Evolutionary conservation across 2,888 invertebrate genomes (phyloP).

Genomic region (Agrilus cyanescens): DNA sequence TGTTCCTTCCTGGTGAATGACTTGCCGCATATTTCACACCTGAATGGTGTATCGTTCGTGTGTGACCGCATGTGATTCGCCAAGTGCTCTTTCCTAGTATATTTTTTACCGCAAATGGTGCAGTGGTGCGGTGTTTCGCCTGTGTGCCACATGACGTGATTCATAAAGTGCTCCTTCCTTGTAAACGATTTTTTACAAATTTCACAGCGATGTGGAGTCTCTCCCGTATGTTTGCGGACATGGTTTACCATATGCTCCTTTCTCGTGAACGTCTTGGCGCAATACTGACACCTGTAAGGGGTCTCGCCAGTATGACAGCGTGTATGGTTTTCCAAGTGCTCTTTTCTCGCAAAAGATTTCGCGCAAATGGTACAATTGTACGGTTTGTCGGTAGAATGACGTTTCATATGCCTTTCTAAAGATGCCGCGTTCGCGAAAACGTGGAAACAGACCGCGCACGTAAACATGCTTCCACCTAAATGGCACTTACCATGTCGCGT

Average conservation of each 20-base stretch:
- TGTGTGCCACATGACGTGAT: slow-evolving; percentile 71
- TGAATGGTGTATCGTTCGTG: slow-evolving; percentile 70
- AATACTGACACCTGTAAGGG: slow-evolving; percentile 64
- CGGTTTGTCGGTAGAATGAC: slow-evolving; percentile 73
- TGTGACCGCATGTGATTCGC: slow-evolving; percentile 81
- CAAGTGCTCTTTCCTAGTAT: slow-evolving; percentile 79
- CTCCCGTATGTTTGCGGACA: slow-evolving; percentile 60
- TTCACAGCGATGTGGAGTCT: slow-evolving; percentile 65
- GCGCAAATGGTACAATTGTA: slow-evolving; percentile 77
- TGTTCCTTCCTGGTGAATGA: slow-evolving; percentile 82
- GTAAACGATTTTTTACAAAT: slow-evolving; percentile 71
- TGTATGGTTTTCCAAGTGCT: slow-evolving; percentile 76
- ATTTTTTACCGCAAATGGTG: slow-evolving; percentile 78
- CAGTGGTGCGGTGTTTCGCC: slow-evolving; percentile 83
- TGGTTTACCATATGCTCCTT: slow-evolving; percentile 73
- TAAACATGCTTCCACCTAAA: slow-evolving; percentile 65
- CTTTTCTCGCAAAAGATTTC: slow-evolving; percentile 77
- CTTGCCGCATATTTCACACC: slow-evolving; percentile 80
- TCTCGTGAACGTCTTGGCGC: slow-evolving; percentile 63
- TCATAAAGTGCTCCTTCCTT: slow-evolving; percentile 66
- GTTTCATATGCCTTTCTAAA: slow-evolving; percentile 66
- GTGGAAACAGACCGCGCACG: slow-evolving; percentile 60
- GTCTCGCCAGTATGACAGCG: slow-evolving; percentile 71
- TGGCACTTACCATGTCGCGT: slow-evolving; percentile 77
- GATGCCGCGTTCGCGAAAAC: slow-evolving; percentile 61